These are phyloP conservation scores for Xestia rhomboidea DNA, from an alignment of 2,888 invertebrate genomes.

Conservation along the genomic window DNA sequence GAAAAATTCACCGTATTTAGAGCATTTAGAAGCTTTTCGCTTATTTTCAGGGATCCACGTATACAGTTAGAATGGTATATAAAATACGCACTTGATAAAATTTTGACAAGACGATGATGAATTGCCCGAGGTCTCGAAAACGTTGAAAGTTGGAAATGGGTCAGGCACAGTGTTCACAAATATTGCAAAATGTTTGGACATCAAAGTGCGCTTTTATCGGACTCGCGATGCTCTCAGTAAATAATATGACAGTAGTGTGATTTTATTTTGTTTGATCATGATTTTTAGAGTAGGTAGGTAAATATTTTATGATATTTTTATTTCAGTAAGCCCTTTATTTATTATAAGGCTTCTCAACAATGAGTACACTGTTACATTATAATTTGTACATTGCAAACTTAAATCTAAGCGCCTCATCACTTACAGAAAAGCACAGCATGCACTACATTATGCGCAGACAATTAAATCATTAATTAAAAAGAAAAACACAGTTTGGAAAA, in stretches of 20 bases:
- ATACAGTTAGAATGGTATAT: conserved; percentile 38
- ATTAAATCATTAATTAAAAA: no score
- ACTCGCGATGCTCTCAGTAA: conserved; percentile 19
- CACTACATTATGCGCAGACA: no score
- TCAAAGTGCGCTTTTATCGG: conserved; percentile 38
- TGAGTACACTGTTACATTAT: no score
- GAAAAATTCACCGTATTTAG: conserved; percentile 78
- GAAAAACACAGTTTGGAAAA: no score
- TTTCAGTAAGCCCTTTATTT: neutral
- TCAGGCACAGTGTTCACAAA: conserved; percentile 36
- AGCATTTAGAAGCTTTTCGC: conserved; percentile 73
- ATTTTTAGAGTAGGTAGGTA: neutral
- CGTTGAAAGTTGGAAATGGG: conserved; percentile 26
- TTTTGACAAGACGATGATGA: conserved; percentile 8
- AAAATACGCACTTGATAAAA: conserved; percentile 53
- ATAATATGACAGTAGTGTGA: conserved; percentile 9
- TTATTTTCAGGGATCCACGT: conserved; percentile 62
- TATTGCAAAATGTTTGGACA: conserved; percentile 45
- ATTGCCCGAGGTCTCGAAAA: conserved; percentile 10
- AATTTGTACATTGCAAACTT: no score
- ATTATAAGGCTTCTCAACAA: no score
- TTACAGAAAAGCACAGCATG: no score
- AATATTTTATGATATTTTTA: neutral
- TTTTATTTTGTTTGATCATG: conserved; percentile 19
- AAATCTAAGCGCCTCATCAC: no score